Evolutionary conservation across 2,888 invertebrate genomes (phyloP).

Genomic region (Epistrophe eligans): DNA sequence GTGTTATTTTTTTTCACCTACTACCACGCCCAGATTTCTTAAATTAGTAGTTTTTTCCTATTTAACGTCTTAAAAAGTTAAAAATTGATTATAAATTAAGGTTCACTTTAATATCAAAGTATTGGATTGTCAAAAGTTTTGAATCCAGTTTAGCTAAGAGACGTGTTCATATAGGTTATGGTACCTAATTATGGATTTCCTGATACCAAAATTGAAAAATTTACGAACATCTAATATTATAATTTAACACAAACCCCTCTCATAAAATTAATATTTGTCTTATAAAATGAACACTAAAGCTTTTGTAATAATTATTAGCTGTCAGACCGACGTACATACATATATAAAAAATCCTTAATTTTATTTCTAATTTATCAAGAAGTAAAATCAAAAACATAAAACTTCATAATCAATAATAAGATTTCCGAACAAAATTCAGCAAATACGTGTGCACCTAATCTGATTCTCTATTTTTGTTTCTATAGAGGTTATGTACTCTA

Average conservation of each 20-base stretch:
- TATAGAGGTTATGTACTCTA: constrained; percentile 6
- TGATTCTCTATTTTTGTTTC: constrained; percentile 3
- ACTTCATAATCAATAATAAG: neutral
- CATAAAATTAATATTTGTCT: neutral
- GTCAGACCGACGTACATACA: neutral
- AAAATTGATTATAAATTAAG: no score
- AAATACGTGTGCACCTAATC: neutral
- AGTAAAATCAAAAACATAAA: neutral
- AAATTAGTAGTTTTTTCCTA: no score
- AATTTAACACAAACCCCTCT: neutral
- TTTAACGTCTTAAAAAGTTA: no score
- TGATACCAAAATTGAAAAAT: no score
- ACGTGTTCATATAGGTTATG: no score
- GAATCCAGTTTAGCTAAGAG: no score
- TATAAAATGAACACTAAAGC: neutral
- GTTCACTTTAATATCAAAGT: no score
- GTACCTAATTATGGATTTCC: no score
- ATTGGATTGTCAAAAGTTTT: no score
- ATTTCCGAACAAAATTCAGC: neutral
- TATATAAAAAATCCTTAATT: neutral
- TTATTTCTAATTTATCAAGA: neutral
- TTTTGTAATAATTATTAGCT: neutral
- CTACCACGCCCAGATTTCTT: no score
- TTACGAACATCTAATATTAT: neutral
- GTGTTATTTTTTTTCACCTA: no score